Evolutionary conservation across 2,113 vertebrate genomes (phyloP).

Genomic region (Coregonus clupeaformis): DNA sequence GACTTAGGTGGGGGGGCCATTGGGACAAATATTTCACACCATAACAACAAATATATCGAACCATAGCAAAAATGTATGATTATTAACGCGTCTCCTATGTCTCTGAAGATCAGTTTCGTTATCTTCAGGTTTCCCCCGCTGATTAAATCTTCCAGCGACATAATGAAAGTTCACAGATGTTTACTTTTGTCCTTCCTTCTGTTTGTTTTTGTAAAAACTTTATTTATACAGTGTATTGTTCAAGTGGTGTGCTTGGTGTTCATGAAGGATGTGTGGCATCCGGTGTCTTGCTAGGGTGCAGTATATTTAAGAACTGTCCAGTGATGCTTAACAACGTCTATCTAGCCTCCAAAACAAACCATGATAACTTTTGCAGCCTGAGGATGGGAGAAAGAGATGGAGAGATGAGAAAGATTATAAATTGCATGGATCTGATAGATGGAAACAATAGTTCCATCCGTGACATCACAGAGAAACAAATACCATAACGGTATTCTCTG

Average conservation of each 20-base stretch:
- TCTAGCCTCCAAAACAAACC: constrained; percentile 3
- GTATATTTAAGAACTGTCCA: neutral
- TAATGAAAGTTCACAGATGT: neutral
- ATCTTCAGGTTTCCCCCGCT: neutral
- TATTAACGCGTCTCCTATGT: neutral
- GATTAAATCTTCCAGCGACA: neutral
- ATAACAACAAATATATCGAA: neutral
- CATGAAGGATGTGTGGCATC: constrained; percentile 22
- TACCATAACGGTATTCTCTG: too few species aligned
- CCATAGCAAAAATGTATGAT: neutral
- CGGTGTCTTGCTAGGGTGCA: neutral
- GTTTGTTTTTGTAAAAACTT: constrained; percentile 5
- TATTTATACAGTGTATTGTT: constrained; percentile 30
- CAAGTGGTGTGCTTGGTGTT: constrained; percentile 5
- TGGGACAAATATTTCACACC: neutral
- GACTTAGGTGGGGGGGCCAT: too few species aligned
- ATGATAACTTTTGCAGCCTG: too few species aligned
- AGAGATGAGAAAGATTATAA: too few species aligned
- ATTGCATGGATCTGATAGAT: too few species aligned
- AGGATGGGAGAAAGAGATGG: too few species aligned
- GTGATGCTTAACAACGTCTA: neutral
- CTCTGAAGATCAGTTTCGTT: neutral
- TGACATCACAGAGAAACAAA: too few species aligned
- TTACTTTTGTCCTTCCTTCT: neutral
- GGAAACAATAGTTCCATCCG: too few species aligned